Percentiles rank a stretch among this genome's conserved stretches.
Evolutionary conservation across 1,140 invertebrate genomes (phyloP).

Genomic region (Branchinecta lindahli): DNA sequence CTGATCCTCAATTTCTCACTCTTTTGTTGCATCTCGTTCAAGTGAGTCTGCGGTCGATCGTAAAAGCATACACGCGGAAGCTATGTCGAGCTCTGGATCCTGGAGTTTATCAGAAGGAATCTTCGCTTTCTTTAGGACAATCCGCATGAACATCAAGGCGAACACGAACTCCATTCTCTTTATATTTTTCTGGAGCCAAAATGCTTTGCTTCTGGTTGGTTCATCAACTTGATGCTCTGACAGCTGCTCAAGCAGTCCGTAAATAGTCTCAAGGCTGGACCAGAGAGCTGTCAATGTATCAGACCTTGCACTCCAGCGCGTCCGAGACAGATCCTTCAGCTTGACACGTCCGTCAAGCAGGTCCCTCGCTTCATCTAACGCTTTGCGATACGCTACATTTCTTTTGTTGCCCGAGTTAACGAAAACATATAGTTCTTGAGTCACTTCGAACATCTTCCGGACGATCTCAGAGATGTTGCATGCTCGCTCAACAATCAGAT

Average conservation of each 20-base stretch:
- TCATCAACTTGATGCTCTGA: not conserved
- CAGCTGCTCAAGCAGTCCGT: not conserved
- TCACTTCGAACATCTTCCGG: not conserved
- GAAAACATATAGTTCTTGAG: slow-evolving; percentile 4
- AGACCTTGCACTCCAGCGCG: not conserved
- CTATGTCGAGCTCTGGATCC: not conserved
- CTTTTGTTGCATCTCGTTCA: too few relatives aligned
- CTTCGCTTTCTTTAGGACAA: not conserved
- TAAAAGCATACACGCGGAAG: too few relatives aligned
- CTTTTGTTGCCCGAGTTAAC: too few relatives aligned
- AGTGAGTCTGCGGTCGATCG: too few relatives aligned
- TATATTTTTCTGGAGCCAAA: not conserved
- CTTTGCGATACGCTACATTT: too few relatives aligned
- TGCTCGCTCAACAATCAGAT: not conserved
- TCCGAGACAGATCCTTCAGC: not conserved
- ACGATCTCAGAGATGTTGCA: not conserved
- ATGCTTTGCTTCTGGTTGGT: not conserved
- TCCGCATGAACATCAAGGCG: not conserved
- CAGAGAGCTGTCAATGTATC: not conserved
- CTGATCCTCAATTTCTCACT: too few relatives aligned
- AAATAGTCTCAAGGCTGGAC: not conserved
- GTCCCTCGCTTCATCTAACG: not conserved
- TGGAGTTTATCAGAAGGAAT: not conserved
- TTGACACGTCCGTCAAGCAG: not conserved
- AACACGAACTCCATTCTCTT: not conserved